phyloP scores from a whole-genome alignment of 2,113 vertebrate species.

The Miniopterus natalensis region DNA sequence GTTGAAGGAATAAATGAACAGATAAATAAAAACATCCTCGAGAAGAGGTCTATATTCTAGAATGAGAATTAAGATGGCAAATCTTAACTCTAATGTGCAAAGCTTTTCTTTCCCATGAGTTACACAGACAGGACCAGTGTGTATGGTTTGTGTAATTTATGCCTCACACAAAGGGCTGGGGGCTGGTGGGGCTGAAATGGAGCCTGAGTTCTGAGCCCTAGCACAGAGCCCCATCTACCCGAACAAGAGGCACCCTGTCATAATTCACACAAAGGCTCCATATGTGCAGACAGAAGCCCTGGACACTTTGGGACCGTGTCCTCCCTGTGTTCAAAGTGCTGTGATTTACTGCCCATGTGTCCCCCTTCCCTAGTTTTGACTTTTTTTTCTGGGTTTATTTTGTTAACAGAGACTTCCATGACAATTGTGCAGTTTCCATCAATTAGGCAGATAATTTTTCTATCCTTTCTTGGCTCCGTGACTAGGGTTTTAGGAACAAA shows the following conservation, averaged over 20 bases:
- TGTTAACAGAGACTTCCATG: neutral
- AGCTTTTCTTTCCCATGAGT: neutral
- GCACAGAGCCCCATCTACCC: neutral
- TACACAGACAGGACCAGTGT: neutral
- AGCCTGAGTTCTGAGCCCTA: neutral
- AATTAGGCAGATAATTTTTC: neutral
- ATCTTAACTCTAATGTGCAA: neutral
- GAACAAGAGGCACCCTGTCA: neutral
- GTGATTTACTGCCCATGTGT: neutral
- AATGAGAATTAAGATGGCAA: slow-evolving; percentile 3
- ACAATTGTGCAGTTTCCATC: neutral
- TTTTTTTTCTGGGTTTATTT: neutral
- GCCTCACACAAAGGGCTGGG: neutral
- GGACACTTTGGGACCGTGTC: neutral
- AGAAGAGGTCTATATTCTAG: neutral
- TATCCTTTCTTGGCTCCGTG: slow-evolving; percentile 44
- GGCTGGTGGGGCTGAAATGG: neutral
- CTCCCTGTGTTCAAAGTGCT: neutral
- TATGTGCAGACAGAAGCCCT: neutral
- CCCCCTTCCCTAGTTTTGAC: neutral
- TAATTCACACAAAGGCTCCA: neutral
- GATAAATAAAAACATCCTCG: neutral
- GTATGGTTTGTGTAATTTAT: neutral
- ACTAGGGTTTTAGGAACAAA: slow-evolving; percentile 92
- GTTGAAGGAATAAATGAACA: neutral